phyloP scores from a whole-genome alignment of 2,888 invertebrate genomes.

The Allolobophora icterica region DNA sequence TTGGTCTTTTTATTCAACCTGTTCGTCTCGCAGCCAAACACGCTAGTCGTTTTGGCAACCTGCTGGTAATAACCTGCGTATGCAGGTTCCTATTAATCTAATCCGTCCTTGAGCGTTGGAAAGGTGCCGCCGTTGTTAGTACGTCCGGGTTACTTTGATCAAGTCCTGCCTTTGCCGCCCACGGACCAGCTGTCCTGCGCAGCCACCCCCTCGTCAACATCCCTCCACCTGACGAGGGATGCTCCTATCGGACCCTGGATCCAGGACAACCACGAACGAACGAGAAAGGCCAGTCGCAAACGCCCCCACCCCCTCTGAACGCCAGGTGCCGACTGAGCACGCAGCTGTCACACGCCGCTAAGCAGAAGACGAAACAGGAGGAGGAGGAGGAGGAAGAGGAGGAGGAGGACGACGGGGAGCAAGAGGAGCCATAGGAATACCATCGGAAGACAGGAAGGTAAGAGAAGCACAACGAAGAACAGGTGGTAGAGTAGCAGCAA shows the following conservation, averaged over 20 bases:
- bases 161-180: neutral
- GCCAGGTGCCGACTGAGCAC: neutral
- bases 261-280: neutral
- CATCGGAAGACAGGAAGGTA: neutral
- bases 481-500: neutral
- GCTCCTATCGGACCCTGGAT: neutral
- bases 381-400: neutral
- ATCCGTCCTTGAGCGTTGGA: neutral
- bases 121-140: neutral
- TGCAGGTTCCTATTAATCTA: neutral
- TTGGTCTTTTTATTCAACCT: constrained; percentile 3
- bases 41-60: neutral
- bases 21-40: neutral
- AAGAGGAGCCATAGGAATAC: neutral
- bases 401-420: neutral
- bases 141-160: neutral
- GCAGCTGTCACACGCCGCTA: neutral
- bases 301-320: neutral
- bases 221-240: neutral
- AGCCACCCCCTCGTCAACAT: neutral
- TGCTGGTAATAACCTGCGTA: neutral
- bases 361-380: neutral
- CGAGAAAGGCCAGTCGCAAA: neutral
- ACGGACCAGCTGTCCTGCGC: neutral
- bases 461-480: neutral